These are phyloP conservation scores for Harpalus rubripes DNA, from an alignment of 2,888 invertebrate species.

Conservation along the genomic window DNA sequence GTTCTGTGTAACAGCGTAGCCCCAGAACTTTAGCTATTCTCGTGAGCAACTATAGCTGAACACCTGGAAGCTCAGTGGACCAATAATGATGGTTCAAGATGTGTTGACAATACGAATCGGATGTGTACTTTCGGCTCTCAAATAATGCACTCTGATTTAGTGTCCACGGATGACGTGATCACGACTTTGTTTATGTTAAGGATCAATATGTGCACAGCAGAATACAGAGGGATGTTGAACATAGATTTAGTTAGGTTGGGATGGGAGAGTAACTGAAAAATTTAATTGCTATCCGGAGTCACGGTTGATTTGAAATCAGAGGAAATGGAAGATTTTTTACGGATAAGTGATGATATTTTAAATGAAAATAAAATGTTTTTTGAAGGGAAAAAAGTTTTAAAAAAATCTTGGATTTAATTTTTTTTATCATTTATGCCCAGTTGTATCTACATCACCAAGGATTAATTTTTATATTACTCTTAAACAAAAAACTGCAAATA, in stretches of 20 bases:
- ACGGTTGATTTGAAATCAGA: neutral
- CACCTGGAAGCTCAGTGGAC: constrained; percentile 73
- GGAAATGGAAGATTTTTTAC: neutral
- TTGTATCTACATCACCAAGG: too few relatives aligned
- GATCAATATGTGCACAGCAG: constrained; percentile 58
- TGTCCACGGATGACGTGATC: constrained; percentile 67
- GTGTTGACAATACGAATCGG: constrained; percentile 73
- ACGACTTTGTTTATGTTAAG: constrained; percentile 62
- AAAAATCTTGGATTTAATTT: too few relatives aligned
- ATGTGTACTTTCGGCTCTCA: constrained; percentile 65
- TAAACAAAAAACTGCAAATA: too few relatives aligned
- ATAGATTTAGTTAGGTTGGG: neutral
- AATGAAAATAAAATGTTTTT: neutral
- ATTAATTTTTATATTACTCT: too few relatives aligned
- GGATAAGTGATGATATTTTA: neutral
- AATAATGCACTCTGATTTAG: constrained; percentile 65
- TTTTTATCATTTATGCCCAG: too few relatives aligned
- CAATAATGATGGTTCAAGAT: constrained; percentile 69
- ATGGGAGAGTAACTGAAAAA: constrained; percentile 39
- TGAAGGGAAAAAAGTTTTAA: too few relatives aligned
- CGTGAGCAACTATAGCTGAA: constrained; percentile 59
- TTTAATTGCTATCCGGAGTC: constrained; percentile 55
- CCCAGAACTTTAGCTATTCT: neutral
- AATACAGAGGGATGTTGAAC: constrained; percentile 15
- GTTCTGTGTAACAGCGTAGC: constrained; percentile 8